Conservation (phyloP, 64 coral and sea anemone species). For the Stichodactyla mertensii region DNA sequence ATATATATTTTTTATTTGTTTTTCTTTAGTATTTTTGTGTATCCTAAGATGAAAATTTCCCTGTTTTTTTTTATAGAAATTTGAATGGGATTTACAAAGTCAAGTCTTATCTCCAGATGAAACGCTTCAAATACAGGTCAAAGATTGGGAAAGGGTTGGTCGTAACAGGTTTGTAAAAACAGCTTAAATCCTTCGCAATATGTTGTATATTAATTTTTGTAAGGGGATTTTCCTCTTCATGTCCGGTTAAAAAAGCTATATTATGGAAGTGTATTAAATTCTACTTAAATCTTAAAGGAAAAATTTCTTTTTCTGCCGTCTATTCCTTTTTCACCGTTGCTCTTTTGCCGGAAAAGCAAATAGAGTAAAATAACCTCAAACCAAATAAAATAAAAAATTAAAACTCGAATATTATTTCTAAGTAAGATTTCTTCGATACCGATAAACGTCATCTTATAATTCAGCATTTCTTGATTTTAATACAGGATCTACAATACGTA, state of each 20-base stretch:
- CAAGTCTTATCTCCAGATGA: slow-evolving; percentile 67
- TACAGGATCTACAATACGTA: too few relatives aligned
- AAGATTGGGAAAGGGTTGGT: slow-evolving; percentile 98
- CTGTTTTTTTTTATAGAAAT: slow-evolving; percentile 51
- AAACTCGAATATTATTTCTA: not conserved
- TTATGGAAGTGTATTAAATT: not conserved
- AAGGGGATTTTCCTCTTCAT: not conserved
- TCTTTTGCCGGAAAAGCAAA: not conserved
- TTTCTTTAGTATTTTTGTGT: not conserved
- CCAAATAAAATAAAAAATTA: not conserved
- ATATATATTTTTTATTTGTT: not conserved
- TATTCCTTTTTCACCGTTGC: not conserved
- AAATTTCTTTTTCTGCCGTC: not conserved
- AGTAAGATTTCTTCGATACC: not conserved
- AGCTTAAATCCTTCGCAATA: not conserved
- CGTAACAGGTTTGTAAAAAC: slow-evolving; percentile 60
- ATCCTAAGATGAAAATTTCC: not conserved
- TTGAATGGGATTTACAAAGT: slow-evolving; percentile 89
- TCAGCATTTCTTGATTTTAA: too few relatives aligned
- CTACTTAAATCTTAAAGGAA: not conserved
- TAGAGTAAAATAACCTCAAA: not conserved
- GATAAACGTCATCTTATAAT: too few relatives aligned
- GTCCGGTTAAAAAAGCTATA: not conserved
- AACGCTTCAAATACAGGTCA: slow-evolving; percentile 74
- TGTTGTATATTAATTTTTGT: not conserved